These are phyloP conservation scores for Leuciscus waleckii DNA, from an alignment of 2,797 vertebrate species.

Conservation along the genomic window DNA sequence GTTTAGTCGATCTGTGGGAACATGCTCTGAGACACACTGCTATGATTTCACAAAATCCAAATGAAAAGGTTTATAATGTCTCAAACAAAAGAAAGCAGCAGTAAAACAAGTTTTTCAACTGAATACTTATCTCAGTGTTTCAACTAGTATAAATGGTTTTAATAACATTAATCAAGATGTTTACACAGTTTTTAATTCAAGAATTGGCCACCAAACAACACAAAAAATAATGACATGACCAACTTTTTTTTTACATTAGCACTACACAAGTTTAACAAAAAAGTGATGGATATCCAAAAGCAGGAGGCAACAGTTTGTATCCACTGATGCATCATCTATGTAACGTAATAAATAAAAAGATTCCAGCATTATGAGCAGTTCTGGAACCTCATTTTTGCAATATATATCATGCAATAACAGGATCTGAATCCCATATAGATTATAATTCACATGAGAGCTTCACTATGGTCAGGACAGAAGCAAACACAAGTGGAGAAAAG, in stretches of 20 bases:
- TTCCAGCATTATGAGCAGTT: neutral
- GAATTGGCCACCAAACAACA: constrained; percentile 18
- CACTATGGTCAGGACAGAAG: neutral
- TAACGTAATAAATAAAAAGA: constrained; percentile 18
- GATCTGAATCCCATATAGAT: no score
- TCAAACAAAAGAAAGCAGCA: no score
- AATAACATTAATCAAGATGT: neutral
- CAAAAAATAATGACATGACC: constrained; percentile 57
- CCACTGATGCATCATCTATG: neutral
- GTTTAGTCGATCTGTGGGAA: no score
- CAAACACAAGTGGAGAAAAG: constrained; percentile 20
- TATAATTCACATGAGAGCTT: neutral
- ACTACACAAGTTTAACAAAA: neutral
- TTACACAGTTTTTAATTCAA: neutral
- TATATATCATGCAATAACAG: constrained; percentile 18
- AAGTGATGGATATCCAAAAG: neutral
- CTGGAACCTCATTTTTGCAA: neutral
- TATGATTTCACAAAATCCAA: no score
- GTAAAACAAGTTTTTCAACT: neutral
- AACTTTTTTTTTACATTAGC: constrained; percentile 44
- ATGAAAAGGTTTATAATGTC: no score
- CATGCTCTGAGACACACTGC: no score
- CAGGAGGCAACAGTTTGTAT: neutral
- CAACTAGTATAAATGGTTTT: neutral
- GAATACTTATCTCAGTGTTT: neutral